Conservation (phyloP, 1,140 invertebrate genomes). For the Neelides sp. region DNA sequence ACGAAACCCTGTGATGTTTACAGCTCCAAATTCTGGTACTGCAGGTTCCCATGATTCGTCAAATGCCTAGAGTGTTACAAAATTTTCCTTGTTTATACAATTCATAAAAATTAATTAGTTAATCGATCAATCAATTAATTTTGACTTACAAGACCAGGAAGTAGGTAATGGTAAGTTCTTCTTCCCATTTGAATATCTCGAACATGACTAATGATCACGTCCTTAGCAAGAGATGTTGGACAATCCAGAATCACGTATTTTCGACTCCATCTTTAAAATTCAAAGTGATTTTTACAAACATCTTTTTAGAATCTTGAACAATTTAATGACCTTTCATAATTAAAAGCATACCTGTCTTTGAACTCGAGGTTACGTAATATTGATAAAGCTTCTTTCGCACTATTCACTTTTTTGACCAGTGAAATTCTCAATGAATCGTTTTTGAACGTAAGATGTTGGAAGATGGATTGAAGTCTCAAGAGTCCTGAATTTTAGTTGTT, state of each 20-base stretch:
- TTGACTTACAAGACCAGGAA: conserved; percentile 36
- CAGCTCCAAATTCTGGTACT: conserved; percentile 34
- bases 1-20: conserved; percentile 91
- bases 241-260: conserved; percentile 40
- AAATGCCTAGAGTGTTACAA: conserved; percentile 18
- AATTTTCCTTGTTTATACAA: too few species aligned
- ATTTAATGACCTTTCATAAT: background rate
- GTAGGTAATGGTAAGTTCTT: conserved; percentile 40
- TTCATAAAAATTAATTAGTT: background rate
- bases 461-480: conserved; percentile 72
- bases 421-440: conserved; percentile 69
- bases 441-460: conserved; percentile 65
- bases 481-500: conserved; percentile 48
- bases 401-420: conserved; percentile 24
- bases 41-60: conserved; percentile 27
- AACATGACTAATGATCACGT: conserved; percentile 39
- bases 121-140: background rate
- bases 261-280: conserved; percentile 18
- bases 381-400: conserved; percentile 24
- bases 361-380: conserved; percentile 28
- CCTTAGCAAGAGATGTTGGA: conserved; percentile 35
- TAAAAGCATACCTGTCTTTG: conserved; percentile 14
- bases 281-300: background rate
- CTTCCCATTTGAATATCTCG: conserved; percentile 38
- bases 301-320: too few species aligned